Evolutionary conservation across 2,797 vertebrate species (phyloP), one percentile per base, ranked within the genome.

Genomic region (Cirrhinus molitorella): DNA sequence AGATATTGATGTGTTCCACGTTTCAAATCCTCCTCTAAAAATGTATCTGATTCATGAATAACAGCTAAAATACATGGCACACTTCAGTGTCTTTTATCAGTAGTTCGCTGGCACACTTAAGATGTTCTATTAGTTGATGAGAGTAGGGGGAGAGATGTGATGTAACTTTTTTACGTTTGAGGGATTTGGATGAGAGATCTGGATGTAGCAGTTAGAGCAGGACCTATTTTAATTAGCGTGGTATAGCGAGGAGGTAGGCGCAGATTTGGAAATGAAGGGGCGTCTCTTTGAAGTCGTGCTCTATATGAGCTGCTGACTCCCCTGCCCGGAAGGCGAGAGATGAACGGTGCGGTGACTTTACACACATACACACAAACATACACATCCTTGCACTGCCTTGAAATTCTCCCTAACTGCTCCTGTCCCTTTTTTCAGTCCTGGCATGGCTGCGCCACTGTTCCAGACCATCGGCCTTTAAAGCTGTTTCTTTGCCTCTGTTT

Each of bases 251-350:
- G 89, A 85, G 90, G 89, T 92, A 93, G 90, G 89, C 89, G 89
- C 87, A 92, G 92, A 89, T 92, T 94, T 93, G 91, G 92, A 94
- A 93, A 94, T 92, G 91, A 94, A 94, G 92, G 93, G 65, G 90
- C 85, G 83, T 91, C 92, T 87, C 93, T 94, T 94, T 95, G 93
- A 95, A 94, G 93, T 92, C 86, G 86, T 91, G 91, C 92, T 92
- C 91, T 88, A 91, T 92, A 93, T 93, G 93, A 68, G 88, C 82
- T 53, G 45, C 68, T 71, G 87, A 91, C 88, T 89, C 80, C 85
- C 79, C 88, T 85, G 91, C 91, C 92, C 92, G 89, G 87, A 90
- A 92, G 92, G 90, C 84, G 86, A 88, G 85, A 92, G 91, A 93
- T 87, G 67, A 68, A 78, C 45, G 25, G 53, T 53, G 87, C 17